Conservation (phyloP, 1,140 invertebrate species). For the Tyrophagus putrescentiae region DNA sequence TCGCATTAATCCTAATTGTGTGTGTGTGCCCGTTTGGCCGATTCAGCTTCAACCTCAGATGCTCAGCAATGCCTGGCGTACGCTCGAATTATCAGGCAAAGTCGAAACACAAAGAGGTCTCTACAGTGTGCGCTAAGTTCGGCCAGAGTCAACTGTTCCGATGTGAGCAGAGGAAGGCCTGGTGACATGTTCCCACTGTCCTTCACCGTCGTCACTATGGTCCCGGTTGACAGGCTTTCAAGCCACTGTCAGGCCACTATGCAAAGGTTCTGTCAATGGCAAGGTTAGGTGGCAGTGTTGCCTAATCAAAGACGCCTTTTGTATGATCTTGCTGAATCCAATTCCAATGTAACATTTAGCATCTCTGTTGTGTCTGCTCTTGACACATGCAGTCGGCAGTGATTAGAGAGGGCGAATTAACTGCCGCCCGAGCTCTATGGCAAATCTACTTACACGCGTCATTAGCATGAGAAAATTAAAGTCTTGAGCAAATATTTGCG, state of each 20-base stretch:
- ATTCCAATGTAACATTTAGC: neutral
- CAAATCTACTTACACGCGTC: conserved; percentile 12
- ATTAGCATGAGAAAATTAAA: conserved; percentile 6
- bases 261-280: neutral
- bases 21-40: no score
- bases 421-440: no score
- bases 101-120: no score
- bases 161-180: no score
- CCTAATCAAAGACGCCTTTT: neutral
- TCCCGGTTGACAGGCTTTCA: neutral
- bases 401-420: neutral
- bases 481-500: conserved; percentile 8
- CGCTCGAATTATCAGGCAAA: no score
- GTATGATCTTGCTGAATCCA: neutral
- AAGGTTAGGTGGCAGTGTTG: neutral
- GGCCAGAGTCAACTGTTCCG: no score
- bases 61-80: no score
- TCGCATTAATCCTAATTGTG: no score
- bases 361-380: neutral
- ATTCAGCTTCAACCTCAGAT: no score
- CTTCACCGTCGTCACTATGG: no score
- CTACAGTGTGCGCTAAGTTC: no score
- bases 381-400: neutral
- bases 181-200: neutral
- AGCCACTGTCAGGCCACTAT: neutral